Percentiles rank a stretch among this genome's conserved stretches.
phyloP scores from a whole-genome alignment of 2,888 invertebrate species.

The Mactromeris polynyma region DNA sequence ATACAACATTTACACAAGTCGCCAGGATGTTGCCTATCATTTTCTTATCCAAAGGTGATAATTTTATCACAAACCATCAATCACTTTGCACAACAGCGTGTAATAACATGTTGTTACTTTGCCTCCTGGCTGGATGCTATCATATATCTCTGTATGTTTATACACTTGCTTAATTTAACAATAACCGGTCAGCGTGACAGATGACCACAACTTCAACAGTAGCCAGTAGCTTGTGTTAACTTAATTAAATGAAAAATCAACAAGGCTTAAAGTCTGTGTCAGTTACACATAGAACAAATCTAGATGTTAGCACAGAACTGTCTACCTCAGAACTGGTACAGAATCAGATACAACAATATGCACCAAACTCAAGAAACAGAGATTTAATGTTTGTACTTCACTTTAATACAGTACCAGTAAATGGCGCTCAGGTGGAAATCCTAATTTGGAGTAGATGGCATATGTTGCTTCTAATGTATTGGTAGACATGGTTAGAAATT shows the following conservation, averaged over 20 bases:
- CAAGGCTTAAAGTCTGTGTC: neutral
- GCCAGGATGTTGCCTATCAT: neutral
- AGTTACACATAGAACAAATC: neutral
- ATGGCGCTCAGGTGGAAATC: too few species aligned
- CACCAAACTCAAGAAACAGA: too few species aligned
- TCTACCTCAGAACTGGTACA: too few species aligned
- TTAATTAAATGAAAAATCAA: slow-evolving; percentile 17
- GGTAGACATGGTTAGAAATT: too few species aligned
- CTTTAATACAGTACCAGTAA: too few species aligned
- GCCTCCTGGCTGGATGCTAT: neutral
- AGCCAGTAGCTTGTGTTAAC: neutral
- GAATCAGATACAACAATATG: too few species aligned
- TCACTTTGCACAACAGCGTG: neutral
- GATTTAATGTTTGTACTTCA: too few species aligned
- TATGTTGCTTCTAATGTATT: too few species aligned
- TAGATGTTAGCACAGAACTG: too few species aligned
- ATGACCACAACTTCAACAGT: neutral
- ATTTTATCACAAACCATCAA: neutral
- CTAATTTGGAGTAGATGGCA: too few species aligned
- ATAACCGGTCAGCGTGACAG: slow-evolving; percentile 14
- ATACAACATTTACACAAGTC: neutral
- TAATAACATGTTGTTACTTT: neutral
- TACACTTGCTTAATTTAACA: neutral
- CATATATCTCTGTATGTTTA: neutral
- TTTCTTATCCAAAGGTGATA: slow-evolving; percentile 12